Conservation (phyloP, 2,888 invertebrate genomes). For the Adelognathus sp. region DNA sequence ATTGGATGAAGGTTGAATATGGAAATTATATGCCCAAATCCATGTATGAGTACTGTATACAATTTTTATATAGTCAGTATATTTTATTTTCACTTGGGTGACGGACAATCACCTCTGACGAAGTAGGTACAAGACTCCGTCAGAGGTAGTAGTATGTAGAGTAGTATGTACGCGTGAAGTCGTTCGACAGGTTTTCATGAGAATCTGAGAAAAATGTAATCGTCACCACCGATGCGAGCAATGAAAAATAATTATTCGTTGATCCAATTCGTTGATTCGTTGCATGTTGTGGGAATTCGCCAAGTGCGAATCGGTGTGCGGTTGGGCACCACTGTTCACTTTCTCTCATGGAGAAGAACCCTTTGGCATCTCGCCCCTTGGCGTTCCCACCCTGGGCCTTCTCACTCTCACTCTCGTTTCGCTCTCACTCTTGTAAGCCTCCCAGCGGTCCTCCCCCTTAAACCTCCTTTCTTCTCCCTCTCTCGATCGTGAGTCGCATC, state of each 20-base stretch:
- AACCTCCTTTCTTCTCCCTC: constrained; percentile 36
- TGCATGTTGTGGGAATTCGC: neutral
- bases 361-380: constrained; percentile 78
- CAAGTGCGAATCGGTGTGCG: constrained; percentile 13
- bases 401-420: constrained; percentile 79
- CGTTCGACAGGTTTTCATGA: too few species aligned
- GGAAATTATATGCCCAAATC: too few species aligned
- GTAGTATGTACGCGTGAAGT: too few species aligned
- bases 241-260: constrained; percentile 2
- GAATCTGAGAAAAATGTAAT: neutral
- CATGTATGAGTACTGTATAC: too few species aligned
- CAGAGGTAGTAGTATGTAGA: too few species aligned
- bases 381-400: constrained; percentile 68
- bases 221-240: neutral
- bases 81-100: too few species aligned
- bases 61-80: too few species aligned
- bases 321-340: constrained; percentile 79
- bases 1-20: too few species aligned
- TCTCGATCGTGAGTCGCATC: constrained; percentile 1
- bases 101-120: too few species aligned
- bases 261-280: neutral
- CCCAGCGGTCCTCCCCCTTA: constrained; percentile 37
- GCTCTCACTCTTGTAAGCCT: constrained; percentile 66
- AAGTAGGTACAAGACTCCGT: too few species aligned
- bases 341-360: constrained; percentile 76